A percentile compares a stretch with the other conserved stretches of the same genome.
phyloP scores from a whole-genome alignment of 2,113 vertebrate species.

The Eclectus roratus region DNA sequence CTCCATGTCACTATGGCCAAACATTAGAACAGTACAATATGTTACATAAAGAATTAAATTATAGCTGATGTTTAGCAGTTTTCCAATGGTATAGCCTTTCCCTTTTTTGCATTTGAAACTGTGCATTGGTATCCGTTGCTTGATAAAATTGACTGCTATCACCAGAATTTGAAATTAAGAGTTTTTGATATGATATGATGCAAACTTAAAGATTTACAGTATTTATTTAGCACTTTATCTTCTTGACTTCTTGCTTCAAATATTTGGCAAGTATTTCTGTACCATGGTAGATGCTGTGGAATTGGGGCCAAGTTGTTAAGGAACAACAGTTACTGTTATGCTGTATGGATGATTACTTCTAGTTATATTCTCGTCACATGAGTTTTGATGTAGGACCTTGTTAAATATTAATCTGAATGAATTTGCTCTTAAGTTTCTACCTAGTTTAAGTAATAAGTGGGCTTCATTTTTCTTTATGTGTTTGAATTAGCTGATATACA shows the following conservation, averaged over 20 bases:
- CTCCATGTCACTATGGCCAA: background rate
- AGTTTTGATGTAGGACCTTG: background rate
- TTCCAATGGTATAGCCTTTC: background rate
- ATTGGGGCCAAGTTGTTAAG: background rate
- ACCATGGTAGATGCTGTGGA: background rate
- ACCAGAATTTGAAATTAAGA: background rate
- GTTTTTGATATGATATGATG: background rate
- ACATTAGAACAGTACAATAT: background rate
- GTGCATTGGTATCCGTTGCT: background rate
- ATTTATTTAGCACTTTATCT: background rate
- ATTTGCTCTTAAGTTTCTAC: background rate
- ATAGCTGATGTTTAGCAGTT: background rate
- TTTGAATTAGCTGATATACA: constrained; percentile 8
- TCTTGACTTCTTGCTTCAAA: background rate
- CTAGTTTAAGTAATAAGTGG: background rate
- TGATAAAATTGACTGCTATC: background rate
- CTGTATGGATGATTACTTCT: background rate
- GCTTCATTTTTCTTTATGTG: background rate
- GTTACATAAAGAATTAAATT: background rate
- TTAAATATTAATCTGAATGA: background rate
- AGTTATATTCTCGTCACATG: background rate
- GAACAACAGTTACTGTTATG: background rate
- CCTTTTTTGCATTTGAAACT: background rate
- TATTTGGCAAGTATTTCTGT: background rate
- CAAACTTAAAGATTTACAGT: background rate